phyloP scores from a whole-genome alignment of 1,140 invertebrate species.

The Papilio polytes region DNA sequence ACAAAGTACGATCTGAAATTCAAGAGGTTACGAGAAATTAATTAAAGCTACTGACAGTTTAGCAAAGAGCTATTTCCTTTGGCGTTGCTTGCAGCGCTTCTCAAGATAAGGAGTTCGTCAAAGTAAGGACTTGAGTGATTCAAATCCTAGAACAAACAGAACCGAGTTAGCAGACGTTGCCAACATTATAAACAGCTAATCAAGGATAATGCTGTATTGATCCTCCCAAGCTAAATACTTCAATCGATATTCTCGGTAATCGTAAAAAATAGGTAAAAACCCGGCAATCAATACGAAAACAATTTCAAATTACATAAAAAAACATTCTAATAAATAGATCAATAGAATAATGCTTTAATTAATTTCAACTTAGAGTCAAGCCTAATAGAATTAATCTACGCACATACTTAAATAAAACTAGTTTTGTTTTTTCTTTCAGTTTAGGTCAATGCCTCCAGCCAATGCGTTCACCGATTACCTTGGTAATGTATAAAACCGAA shows the following conservation, averaged over 20 bases:
- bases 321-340: neutral
- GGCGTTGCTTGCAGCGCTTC: neutral
- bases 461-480: conserved; percentile 19
- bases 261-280: neutral
- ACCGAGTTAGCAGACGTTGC: neutral
- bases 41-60: too few species aligned
- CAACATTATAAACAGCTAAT: neutral
- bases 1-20: too few species aligned
- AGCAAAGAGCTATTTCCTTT: too few species aligned
- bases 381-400: conserved; percentile 5
- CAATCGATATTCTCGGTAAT: neutral
- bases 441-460: conserved; percentile 16
- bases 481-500: neutral
- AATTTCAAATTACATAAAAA: neutral
- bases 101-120: conserved; percentile 10
- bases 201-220: neutral
- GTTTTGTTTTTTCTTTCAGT: conserved; percentile 5
- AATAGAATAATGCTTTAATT: neutral
- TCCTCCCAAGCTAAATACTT: neutral
- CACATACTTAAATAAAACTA: conserved; percentile 27
- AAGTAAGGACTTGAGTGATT: neutral
- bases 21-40: too few species aligned
- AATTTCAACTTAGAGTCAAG: neutral
- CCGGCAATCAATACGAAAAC: too few species aligned
- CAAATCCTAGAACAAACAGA: neutral